phyloP scores from a whole-genome alignment of 2,113 vertebrate genomes.

The Serinus canaria region DNA sequence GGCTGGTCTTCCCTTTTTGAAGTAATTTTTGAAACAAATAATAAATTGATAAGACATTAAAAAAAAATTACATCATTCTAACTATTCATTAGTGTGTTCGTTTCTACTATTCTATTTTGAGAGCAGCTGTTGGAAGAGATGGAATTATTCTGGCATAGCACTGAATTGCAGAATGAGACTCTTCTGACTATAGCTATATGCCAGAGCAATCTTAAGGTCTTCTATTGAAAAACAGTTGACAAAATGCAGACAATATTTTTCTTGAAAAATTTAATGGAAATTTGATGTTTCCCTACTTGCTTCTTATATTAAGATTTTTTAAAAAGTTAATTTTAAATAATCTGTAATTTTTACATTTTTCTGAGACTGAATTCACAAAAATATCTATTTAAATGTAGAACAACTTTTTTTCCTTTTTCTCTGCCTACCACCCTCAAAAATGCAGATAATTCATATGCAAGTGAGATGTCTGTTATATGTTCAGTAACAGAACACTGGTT shows the following conservation, averaged over 20 bases:
- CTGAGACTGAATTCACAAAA: not conserved
- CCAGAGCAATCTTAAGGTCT: not conserved
- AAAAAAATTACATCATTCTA: not conserved
- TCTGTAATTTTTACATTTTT: not conserved
- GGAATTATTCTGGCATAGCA: not conserved
- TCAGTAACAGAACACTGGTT: not conserved
- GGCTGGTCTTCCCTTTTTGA: not conserved
- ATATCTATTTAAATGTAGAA: not conserved
- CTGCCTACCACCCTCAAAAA: fast-evolving
- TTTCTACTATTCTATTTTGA: not conserved
- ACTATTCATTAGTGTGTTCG: not conserved
- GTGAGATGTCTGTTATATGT: not conserved
- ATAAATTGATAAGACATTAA: not conserved
- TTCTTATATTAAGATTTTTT: not conserved
- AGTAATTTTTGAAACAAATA: not conserved
- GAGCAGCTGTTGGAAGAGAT: not conserved
- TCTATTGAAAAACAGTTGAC: not conserved
- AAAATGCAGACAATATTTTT: not conserved
- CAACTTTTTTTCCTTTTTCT: not conserved
- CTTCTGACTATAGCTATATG: not conserved
- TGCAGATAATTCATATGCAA: not conserved
- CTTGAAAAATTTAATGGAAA: not conserved
- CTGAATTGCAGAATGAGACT: not conserved
- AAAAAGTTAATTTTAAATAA: not conserved
- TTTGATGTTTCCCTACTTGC: not conserved